Evolutionary conservation across 2,113 vertebrate species (phyloP).

Genomic region (Vireo altiloquus): DNA sequence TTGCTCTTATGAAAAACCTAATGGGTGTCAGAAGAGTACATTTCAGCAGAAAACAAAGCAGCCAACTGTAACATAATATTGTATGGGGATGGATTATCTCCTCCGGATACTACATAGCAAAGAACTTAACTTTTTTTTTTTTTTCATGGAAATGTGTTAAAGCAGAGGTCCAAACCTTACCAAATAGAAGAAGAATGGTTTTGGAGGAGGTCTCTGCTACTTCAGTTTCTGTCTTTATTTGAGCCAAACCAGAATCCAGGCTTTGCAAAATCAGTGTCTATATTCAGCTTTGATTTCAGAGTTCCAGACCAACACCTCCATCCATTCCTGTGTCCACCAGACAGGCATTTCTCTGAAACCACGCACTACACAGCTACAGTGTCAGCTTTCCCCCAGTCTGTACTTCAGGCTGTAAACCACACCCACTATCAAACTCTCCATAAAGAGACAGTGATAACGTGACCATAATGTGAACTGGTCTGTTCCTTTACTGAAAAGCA

Average conservation of each 20-base stretch:
- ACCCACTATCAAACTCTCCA: neutral
- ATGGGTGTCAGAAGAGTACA: neutral
- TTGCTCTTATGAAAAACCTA: neutral
- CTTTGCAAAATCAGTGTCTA: neutral
- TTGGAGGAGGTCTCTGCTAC: neutral
- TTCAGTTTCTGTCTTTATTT: neutral
- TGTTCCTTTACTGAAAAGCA: neutral
- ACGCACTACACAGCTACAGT: accelerated
- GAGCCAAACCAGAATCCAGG: neutral
- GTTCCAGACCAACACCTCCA: neutral
- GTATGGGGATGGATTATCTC: neutral
- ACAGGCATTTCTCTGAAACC: neutral
- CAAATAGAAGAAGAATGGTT: neutral
- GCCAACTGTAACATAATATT: neutral
- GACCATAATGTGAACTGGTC: neutral
- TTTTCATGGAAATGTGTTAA: neutral
- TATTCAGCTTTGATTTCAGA: neutral
- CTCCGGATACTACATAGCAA: neutral
- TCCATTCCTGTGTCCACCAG: neutral
- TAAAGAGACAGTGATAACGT: too few species aligned
- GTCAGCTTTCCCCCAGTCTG: neutral
- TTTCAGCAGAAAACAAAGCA: neutral
- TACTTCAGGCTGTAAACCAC: neutral
- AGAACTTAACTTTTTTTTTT: neutral
- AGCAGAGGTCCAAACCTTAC: neutral